Conservation (phyloP, 2,113 vertebrate species). For the Podiceps cristatus region DNA sequence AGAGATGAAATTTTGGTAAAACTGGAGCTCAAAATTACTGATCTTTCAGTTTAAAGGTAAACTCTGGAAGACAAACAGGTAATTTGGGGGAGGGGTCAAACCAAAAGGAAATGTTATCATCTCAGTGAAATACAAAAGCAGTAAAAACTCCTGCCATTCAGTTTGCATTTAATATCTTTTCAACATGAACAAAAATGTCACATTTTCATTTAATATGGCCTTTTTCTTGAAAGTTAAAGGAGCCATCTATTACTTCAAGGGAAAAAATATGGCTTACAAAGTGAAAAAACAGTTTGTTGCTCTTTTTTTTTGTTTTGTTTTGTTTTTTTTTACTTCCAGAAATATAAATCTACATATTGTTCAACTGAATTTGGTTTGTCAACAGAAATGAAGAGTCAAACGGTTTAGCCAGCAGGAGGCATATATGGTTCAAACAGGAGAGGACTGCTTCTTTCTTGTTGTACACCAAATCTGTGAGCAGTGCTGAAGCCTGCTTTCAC, state of each 20-base stretch:
- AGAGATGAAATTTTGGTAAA: neutral
- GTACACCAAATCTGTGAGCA: neutral
- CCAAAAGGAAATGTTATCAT: neutral
- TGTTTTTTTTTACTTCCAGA: neutral
- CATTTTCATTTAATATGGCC: neutral
- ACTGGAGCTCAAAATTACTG: neutral
- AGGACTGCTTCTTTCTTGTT: neutral
- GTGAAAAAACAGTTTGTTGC: neutral
- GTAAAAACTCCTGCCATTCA: neutral
- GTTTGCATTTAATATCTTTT: neutral
- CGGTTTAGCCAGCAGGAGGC: neutral
- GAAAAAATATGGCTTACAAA: neutral
- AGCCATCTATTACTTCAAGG: neutral
- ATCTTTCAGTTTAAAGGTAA: neutral
- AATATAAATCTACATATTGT: neutral
- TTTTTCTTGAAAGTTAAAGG: neutral
- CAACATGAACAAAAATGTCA: neutral
- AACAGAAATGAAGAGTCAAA: neutral
- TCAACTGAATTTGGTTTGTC: neutral
- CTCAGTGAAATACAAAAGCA: neutral
- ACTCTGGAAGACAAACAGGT: neutral
- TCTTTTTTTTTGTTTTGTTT: accelerated
- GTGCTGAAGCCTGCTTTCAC: neutral
- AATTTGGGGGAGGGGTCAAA: neutral
- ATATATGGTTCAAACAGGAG: neutral